phyloP scores from a whole-genome alignment of 2,797 vertebrate genomes.

The Danio kyathit region DNA sequence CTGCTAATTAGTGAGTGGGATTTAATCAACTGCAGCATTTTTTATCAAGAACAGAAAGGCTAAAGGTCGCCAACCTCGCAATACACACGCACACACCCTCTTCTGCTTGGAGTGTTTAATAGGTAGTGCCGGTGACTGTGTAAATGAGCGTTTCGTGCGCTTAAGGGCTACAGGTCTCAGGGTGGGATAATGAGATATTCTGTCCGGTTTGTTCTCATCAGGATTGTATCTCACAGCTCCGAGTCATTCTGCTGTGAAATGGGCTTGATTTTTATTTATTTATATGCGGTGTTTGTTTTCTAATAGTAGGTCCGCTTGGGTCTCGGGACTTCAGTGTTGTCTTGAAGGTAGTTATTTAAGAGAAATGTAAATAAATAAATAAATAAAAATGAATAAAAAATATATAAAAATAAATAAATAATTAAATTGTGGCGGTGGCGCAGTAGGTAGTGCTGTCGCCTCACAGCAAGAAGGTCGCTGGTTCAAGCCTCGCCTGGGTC shows the following conservation, averaged over 20 bases:
- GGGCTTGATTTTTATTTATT: constrained; percentile 2
- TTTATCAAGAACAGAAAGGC: constrained; percentile 54
- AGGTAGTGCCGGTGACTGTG: constrained; percentile 25
- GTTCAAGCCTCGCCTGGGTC: too few species aligned
- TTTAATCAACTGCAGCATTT: constrained; percentile 53
- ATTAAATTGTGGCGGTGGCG: too few species aligned
- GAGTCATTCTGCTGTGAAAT: constrained; percentile 26
- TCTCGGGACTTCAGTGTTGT: too few species aligned
- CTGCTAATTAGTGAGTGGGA: constrained; percentile 40
- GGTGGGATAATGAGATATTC: constrained; percentile 34
- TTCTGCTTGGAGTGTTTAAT: constrained; percentile 33
- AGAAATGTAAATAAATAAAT: too few species aligned
- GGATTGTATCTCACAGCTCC: not conserved
- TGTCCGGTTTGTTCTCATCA: constrained; percentile 9
- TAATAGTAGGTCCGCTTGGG: not conserved
- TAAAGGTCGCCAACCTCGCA: constrained; percentile 48
- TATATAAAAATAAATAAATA: too few species aligned
- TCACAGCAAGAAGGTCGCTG: too few species aligned
- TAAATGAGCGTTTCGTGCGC: constrained; percentile 26
- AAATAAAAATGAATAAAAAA: too few species aligned
- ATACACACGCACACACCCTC: constrained; percentile 16
- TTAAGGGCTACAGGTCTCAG: constrained; percentile 25
- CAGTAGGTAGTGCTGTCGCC: too few species aligned
- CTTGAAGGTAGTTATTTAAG: too few species aligned
- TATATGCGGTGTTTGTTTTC: not conserved